Base-by-base conservation (phyloP, 2,797 vertebrate species). In the Notolepis coatsorum region DNA sequence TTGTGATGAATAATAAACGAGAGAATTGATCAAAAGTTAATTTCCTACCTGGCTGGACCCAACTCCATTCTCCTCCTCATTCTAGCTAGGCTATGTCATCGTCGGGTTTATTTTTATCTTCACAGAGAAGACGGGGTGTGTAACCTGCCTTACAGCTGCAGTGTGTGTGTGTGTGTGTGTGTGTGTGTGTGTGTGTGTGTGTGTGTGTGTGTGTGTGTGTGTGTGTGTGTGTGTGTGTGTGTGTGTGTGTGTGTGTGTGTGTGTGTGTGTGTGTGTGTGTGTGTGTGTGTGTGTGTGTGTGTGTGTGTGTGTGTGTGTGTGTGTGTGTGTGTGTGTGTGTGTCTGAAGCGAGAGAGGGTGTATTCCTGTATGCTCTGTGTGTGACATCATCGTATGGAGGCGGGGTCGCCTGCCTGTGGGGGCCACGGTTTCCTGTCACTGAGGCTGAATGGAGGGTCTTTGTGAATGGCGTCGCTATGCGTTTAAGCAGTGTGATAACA, bases 391-490 rank as follows among this genome's bases (percentile, higher is more conserved):
- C 59, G 53, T 37, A 33, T 67, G 57, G 35, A 46, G 51, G 64
- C 9, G 38, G 45, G 10, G 15, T 42, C 38, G 17, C n/a, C 57
- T 69, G 58, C 43, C 20, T 38, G 58, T 37, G 31, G n/a, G 27
- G 2, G 48, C 7, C 53, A 50, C 33, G 30, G 49, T 65, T 51
- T 71, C 24, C 47, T 53, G 50, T 65, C 41, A 25, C 51, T 51
- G 23, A 1, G 0, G 20, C 45, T 76, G 71, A 76, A 77, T 67
- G 46, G 55, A 61, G 56, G 61, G 64, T 1, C 7, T 66, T 65
- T 61, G 41, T 77, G 54, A 78, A 70, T 53, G 68, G 47, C 52
- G 54, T 60, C 56, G 73, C 53, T 59, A 55, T 71, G 37, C 60
- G 52, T 73, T 79, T 64, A 69, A 66, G n/a, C 64, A 18, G 56